Evolutionary conservation across 2,888 invertebrate genomes (phyloP), one percentile per base, ranked within the genome.

Genomic region (Idaea dimidiata): DNA sequence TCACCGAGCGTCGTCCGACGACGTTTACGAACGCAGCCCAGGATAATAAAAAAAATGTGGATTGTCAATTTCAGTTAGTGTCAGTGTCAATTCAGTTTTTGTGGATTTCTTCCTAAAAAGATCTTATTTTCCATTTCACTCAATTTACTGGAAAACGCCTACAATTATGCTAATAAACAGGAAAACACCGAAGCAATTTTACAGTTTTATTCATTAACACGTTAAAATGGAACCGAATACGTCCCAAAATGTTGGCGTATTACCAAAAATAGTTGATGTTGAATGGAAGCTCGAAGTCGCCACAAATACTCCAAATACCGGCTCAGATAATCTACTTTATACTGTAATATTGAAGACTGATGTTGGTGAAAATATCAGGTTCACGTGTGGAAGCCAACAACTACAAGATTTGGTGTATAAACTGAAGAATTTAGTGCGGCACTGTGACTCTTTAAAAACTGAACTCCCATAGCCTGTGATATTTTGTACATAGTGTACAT

Each of bases 341-440:
- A 90, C 88, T 18, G 82, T 93, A 54, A 81, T 88, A 63, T 71
- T 93, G 63, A 89, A 89, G 69, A 89, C 86, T 0, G 87, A 93
- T 56, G 69, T 67, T 1, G 88, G 88, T 5, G 88, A 93, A 53
- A 88, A 93, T 73, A 77, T 95, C 16, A 88, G 88, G 67, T 95
- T 95, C 72, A 93, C 93, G 4, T 95, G 95, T 77, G 94, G 93
- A 56, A 92, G 91, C 54, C 94, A 94, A 69, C 94, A 95, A 74
- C 77, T 95, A 58, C 95, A 95, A 75, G 95, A 95, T 83, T 86
- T 95, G 62, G 94, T 95, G 64, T 94, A 94, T 73, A 95, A 95
- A 83, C 81, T 95, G 18, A 95, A 95, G 79, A 95, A 95, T 77
- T 91, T 94, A 59, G 90, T 94, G 59, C 84, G 94, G 70, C 95